Percentiles rank a stretch among this genome's conserved stretches.
Evolutionary conservation across 2,797 vertebrate genomes (phyloP).

Genomic region (Silurus aristotelis): DNA sequence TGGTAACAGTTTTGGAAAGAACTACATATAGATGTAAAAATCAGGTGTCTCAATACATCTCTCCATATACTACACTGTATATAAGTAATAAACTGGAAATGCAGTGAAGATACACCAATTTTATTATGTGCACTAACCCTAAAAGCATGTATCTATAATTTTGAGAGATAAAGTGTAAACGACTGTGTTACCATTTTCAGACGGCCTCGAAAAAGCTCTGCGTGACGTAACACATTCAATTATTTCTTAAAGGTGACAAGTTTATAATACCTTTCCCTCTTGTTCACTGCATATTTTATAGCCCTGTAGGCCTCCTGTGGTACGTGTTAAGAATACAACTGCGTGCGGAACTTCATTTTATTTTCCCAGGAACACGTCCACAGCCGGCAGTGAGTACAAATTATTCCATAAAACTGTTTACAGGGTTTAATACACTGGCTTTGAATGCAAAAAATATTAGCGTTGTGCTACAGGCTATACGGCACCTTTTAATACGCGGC

Average conservation of each 20-base stretch:
- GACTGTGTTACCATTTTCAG: neutral
- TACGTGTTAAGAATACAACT: neutral
- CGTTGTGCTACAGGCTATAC: neutral
- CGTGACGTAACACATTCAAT: neutral
- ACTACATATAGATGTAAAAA: no score
- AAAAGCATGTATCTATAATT: neutral
- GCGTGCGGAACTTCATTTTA: neutral
- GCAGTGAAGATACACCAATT: neutral
- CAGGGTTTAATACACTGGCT: slow-evolving; percentile 8
- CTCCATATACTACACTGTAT: no score
- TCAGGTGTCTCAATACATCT: no score
- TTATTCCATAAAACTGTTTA: slow-evolving; percentile 26
- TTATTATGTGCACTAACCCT: no score
- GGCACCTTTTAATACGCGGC: neutral
- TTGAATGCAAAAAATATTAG: neutral
- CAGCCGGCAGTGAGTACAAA: neutral
- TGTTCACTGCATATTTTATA: neutral
- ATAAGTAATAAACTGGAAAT: neutral
- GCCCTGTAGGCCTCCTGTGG: neutral
- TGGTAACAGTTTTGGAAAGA: no score
- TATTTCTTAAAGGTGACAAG: neutral
- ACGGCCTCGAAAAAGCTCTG: neutral
- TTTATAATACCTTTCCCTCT: neutral
- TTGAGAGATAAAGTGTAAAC: neutral
- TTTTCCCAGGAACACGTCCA: neutral